Evolutionary conservation across 1,140 invertebrate genomes (phyloP), one percentile per base, ranked within the genome.

Genomic region (Steinernema khuongi): DNA sequence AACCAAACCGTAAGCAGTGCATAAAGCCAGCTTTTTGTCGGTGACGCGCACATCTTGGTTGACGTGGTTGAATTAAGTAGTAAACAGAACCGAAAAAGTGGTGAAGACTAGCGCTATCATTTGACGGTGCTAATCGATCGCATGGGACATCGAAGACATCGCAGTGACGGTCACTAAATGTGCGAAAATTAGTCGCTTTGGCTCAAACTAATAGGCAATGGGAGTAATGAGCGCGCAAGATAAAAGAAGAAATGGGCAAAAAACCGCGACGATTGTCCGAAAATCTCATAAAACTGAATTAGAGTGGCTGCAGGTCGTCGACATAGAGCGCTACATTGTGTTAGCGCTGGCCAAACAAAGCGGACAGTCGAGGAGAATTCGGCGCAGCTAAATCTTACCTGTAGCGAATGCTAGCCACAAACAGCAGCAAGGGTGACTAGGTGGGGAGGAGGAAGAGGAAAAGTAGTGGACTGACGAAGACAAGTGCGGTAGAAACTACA

Each of bases 301-400:
- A 60, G 50, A 60, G 50, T 41, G 36, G 36, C n/a, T 41, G 36
- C n/a, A n/a, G 36, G 7, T 41, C 7, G 36, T n/a, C n/a, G 50
- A 22, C 50, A 60, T 22, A 17, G 50, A n/a, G 11, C 11, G 50
- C 50, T 60, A 60, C 50, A 60, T 14, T 60, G n/a, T n/a, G 50
- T 60, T 60, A 60, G 50, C 19, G 50, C 50, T 60, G 22, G 50
- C 50, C 50, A 60, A 60, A 60, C 50, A 41, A 60, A 60, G 50
- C 50, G 50, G 36, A 41, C 7, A 41, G 36, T 41, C n/a, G 36
- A 7, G 36, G 36, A 41, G 36, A n/a, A n/a, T n/a, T 41, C 36
- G 36, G 36, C 7, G n/a, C 36, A 60, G 50, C 50, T 60, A 60
- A 60, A 60, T 60, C 50, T 60, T 17, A 60, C 50, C 50, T 60